Base-by-base conservation (phyloP, 1,140 invertebrate species). In the Penaeus japonicus region DNA sequence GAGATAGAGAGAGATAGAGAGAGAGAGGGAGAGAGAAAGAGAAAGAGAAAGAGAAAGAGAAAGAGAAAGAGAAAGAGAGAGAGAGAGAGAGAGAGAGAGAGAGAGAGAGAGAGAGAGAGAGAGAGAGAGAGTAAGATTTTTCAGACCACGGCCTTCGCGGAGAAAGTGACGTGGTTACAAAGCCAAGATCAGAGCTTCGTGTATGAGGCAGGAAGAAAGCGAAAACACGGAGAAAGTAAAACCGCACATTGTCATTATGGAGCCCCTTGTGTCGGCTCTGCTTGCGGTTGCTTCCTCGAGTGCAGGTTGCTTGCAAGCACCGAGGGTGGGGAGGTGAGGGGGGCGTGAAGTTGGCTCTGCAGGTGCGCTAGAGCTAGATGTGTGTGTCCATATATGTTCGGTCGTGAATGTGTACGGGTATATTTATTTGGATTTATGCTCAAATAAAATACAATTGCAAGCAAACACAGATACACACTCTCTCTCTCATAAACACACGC, bases 81-180 rank as follows among this genome's bases (percentile, higher is more conserved):
- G 77, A 79, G 39, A 54, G 77, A 79, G 77, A 54, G 77, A 54
- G 77, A 54, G 77, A 54, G 77, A 54, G 39, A 79, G 77, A 54
- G 77, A 79, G 39, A 54, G 77, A 79, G 77, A 79, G 73, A 79
- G 77, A 24, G 39, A 80, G 78, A 55, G 78, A 80, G 78, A 80
- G 78, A 80, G 39, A n/a, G 39, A 47, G 78, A n/a, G n/a, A 18
- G 70, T 24, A 35, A 17, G 17, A 17, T 4, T 27, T 35, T 30
- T 27, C 22, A 75, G 4, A 18, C 47, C 47, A 47, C 47, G 47
- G 10, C 47, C 47, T 47, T 47, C 47, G 47, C 10, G 15, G 47
- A 47, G 47, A 47, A 47, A 47, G 47, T 47, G 47, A 47, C 10
- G 47, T 12, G 47, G 47, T 47, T 47, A 10, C 47, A 7, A 47